Base-by-base conservation (phyloP, 2,888 invertebrate species). In the Chrysolina oricalcia region DNA sequence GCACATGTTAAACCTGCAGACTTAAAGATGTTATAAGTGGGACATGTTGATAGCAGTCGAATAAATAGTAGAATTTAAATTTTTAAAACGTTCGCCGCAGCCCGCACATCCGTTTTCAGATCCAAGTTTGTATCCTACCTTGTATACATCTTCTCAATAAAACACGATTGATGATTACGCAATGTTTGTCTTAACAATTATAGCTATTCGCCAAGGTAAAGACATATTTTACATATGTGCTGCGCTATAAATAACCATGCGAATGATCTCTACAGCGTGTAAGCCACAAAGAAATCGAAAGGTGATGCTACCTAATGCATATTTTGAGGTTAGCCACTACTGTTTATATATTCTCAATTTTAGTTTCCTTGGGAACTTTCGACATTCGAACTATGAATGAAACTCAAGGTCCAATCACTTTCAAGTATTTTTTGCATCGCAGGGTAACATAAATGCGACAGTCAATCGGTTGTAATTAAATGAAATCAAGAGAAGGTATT, bases 171-270 rank as follows among this genome's bases (percentile, higher is more conserved):
- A 27, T 27, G 59, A 59, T 59, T 59, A 35, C 23, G 59, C 35
- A 59, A 59, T 59, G 59, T 59, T 59, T 59, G 59, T 59, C 59
- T 35, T n/a, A 59, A 59, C 59, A 59, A 59, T 59, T 59, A 59
- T 59, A 59, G 27, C 59, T 23, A 27, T 59, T 59, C 59, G 15
- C 35, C 59, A 59, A 59, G 59, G 59, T 59, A 59, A 59, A 59
- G 27, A 59, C 59, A 27, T 59, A 23, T 35, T 35, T 59, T 35
- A 59, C 59, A 21, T 59, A 5, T 59, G 27, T n/a, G 59, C 23
- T 59, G 35, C 10, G 35, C 23, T 59, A 59, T 59, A 59, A 59
- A 59, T 59, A 59, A 35, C 23, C 59, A 59, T 59, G 35, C 27
- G 59, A 59, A 59, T 59, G 35, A 59, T 59, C 59, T 59, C 59